A percentile compares a stretch with the other conserved stretches of the same genome.
Conservation (phyloP, 35 echinoderm and acorn worm genomes). For the Strongylocentrotus purpuratus region DNA sequence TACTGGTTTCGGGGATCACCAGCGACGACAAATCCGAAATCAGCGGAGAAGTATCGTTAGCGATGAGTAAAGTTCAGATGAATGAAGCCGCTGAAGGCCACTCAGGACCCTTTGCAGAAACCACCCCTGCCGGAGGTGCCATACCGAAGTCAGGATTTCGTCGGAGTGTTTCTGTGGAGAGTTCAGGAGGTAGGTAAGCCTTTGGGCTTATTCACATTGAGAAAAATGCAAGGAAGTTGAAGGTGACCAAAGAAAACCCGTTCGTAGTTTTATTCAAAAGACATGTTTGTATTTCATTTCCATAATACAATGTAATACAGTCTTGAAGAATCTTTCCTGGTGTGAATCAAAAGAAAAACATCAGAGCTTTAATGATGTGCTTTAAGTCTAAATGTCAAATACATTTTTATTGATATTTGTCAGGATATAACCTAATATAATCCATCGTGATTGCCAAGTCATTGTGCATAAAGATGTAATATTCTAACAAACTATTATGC, state of each 20-base stretch:
- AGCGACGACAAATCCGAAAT: conserved; percentile 18
- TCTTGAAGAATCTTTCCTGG: neutral
- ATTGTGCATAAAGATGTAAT: neutral
- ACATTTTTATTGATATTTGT: neutral
- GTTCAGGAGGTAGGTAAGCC: neutral
- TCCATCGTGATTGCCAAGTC: neutral
- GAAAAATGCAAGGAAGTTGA: too few species aligned
- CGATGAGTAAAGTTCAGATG: conserved; percentile 1
- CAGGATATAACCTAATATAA: neutral
- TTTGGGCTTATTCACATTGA: too few species aligned
- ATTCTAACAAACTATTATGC: too few species aligned
- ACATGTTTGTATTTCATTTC: too few species aligned
- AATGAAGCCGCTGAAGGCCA: conserved; percentile 47
- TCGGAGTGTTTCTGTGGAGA: conserved; percentile 36
- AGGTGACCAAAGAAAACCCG: too few species aligned
- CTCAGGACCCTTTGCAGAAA: neutral
- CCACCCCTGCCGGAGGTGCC: neutral
- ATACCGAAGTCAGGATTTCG: neutral
- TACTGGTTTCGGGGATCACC: conserved; percentile 77
- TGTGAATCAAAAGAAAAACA: neutral
- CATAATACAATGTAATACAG: neutral
- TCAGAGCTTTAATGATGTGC: neutral
- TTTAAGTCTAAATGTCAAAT: too few species aligned
- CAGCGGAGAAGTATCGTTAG: neutral
- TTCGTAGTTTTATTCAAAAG: too few species aligned